These are phyloP conservation scores for Tribolium castaneum DNA, from an alignment of 1,140 invertebrate genomes.

Conservation along the genomic window DNA sequence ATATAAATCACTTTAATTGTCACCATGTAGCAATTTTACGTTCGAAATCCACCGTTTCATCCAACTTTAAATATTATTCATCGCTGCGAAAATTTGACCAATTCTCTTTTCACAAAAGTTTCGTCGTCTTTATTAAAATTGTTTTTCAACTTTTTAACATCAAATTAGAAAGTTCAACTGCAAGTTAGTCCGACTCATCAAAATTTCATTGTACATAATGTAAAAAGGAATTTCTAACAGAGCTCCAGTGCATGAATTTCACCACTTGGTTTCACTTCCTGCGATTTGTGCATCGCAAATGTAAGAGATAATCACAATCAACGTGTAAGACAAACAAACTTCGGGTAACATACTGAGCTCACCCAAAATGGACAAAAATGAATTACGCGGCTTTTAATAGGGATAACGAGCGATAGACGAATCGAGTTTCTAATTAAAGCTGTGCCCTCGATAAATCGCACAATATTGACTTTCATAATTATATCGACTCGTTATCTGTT, in stretches of 20 bases:
- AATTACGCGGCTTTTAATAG: constrained; percentile 8
- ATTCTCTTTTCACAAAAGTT: constrained; percentile 19
- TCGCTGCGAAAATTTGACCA: constrained; percentile 20
- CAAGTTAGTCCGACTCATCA: not conserved
- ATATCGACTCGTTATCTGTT: constrained; percentile 34
- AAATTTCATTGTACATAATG: constrained; percentile 4
- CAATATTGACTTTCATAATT: constrained; percentile 32
- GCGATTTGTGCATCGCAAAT: not conserved
- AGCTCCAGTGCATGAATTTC: not conserved
- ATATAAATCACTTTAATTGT: constrained; percentile 39
- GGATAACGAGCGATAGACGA: constrained; percentile 31
- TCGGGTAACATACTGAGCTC: constrained; percentile 10
- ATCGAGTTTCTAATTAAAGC: constrained; percentile 33
- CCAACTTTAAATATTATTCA: constrained; percentile 22
- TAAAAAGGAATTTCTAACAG: not conserved
- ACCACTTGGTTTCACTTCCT: not conserved
- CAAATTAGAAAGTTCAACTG: constrained; percentile 32
- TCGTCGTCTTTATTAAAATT: constrained; percentile 26
- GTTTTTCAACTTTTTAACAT: constrained; percentile 30
- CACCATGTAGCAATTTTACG: constrained; percentile 19
- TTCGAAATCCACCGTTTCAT: not conserved
- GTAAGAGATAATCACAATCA: not conserved
- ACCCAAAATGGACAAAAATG: not conserved
- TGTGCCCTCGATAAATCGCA: constrained; percentile 28
- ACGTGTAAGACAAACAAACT: not conserved